Evolutionary conservation across 2,113 vertebrate genomes (phyloP).

Genomic region (Chrysemys picta): DNA sequence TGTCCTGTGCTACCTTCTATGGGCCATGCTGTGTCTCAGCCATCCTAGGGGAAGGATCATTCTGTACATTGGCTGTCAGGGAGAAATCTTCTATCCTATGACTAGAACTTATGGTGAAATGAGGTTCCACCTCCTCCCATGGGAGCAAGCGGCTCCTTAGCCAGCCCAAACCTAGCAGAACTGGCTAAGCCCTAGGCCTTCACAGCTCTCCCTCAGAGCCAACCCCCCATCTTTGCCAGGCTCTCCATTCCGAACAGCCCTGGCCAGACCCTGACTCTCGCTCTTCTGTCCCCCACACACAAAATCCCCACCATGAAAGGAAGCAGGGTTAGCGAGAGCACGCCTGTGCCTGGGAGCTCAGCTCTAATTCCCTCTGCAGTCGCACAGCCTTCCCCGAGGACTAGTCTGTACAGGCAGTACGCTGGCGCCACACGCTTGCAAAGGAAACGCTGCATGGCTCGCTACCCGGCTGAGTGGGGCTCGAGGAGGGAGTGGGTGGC

Average conservation of each 20-base stretch:
- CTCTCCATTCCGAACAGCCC: neutral
- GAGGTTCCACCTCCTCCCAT: neutral
- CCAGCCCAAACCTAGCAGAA: neutral
- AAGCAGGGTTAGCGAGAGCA: neutral
- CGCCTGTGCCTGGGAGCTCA: rapidly evolving
- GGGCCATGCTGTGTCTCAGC: neutral
- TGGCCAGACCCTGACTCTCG: neutral
- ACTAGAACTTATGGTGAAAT: neutral
- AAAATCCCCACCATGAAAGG: neutral
- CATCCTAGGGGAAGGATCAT: neutral
- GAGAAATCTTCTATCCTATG: neutral
- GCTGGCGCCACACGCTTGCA: no score
- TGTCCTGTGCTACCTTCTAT: neutral
- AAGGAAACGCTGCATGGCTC: neutral
- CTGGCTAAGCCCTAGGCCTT: neutral
- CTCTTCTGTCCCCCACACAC: neutral
- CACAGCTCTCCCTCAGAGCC: neutral
- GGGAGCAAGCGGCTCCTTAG: neutral
- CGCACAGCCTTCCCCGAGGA: neutral
- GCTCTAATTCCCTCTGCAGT: neutral
- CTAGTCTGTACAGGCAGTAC: rapidly evolving
- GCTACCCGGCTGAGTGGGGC: neutral
- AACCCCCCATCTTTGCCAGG: neutral
- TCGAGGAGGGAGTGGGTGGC: neutral
- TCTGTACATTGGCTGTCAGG: neutral